Conservation (phyloP, 1,140 invertebrate species). For the Batillaria attramentaria region DNA sequence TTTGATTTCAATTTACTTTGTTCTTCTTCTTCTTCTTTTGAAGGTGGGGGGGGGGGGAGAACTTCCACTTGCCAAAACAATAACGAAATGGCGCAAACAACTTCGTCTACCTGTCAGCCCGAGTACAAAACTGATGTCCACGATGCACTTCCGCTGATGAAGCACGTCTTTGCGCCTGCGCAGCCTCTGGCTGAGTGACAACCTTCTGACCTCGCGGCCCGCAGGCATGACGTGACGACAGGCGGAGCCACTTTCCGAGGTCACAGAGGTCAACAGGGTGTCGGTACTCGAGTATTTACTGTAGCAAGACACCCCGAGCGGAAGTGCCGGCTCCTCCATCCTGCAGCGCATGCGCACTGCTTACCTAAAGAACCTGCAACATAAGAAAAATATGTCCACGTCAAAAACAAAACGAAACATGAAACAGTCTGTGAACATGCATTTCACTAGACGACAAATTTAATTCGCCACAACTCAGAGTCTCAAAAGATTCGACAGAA, state of each 20-base stretch:
- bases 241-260: constrained; percentile 7
- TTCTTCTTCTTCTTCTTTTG: no score
- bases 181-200: constrained; percentile 57
- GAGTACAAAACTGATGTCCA: constrained; percentile 56
- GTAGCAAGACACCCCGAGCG: constrained; percentile 50
- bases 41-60: no score
- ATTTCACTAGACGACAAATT: not conserved
- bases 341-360: not conserved
- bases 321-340: constrained; percentile 52
- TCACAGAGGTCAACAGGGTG: constrained; percentile 43
- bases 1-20: no score
- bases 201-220: constrained; percentile 13
- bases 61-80: no score
- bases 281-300: constrained; percentile 60
- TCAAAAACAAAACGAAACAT: not conserved
- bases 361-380: not conserved
- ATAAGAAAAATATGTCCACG: not conserved
- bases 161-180: constrained; percentile 58
- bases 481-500: not conserved
- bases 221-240: not conserved
- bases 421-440: not conserved
- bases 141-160: constrained; percentile 51
- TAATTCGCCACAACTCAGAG: not conserved
- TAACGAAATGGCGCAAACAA: no score
- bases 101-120: constrained; percentile 46